phyloP scores from a whole-genome alignment of 2,113 vertebrate species.

The Ellobius talpinus region DNA sequence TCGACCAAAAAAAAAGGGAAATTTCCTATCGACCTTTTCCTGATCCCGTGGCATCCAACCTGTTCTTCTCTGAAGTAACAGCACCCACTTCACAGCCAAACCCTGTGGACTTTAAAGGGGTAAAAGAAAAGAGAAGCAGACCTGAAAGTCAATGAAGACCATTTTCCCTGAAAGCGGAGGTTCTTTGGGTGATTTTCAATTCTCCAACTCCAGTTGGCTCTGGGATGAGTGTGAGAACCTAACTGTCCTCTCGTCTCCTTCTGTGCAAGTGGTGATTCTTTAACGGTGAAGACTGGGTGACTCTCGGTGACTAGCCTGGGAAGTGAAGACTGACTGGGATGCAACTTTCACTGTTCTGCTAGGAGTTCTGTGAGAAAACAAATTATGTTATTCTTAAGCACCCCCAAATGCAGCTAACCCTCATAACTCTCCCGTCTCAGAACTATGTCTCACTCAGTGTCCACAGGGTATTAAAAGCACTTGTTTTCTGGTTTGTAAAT shows the following conservation, averaged over 20 bases:
- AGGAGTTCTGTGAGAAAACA: neutral
- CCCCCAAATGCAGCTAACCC: neutral
- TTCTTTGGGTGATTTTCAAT: neutral
- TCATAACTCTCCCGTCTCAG: neutral
- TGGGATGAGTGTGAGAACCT: neutral
- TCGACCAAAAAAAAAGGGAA: neutral
- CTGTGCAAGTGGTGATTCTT: neutral
- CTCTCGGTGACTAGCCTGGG: rapidly evolving
- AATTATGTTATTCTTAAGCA: neutral
- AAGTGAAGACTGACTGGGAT: neutral
- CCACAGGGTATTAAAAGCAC: neutral
- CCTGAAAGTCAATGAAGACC: neutral
- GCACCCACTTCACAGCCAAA: neutral
- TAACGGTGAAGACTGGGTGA: neutral
- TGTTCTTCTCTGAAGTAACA: neutral
- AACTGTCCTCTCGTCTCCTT: no score
- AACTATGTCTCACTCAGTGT: neutral
- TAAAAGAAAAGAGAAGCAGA: neutral
- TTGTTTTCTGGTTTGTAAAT: neutral
- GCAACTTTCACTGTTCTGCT: neutral
- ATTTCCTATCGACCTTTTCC: neutral
- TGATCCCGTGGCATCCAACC: neutral
- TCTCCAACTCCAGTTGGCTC: neutral
- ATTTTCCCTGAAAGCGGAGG: neutral
- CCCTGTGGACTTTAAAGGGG: neutral